phyloP scores from a whole-genome alignment of 1,140 invertebrate genomes.

The Helicoverpa zea region DNA sequence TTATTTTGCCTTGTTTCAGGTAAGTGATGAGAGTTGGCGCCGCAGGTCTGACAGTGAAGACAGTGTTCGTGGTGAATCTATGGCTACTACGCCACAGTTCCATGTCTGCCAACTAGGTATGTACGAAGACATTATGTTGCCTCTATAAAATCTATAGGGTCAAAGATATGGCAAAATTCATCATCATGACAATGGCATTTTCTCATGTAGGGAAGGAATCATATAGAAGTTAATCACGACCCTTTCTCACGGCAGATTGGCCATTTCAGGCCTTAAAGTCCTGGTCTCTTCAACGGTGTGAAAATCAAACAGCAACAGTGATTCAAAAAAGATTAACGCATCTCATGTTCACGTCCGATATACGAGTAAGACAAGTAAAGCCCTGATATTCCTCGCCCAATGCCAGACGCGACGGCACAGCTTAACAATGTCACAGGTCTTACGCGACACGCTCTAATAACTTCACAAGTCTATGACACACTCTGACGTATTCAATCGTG shows the following conservation, averaged over 20 bases:
- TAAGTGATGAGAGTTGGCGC: constrained; percentile 60
- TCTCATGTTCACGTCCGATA: no score
- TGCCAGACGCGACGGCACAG: no score
- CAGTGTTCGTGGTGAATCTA: neutral
- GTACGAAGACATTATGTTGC: constrained; percentile 37
- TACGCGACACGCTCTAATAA: neutral
- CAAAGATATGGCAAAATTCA: no score
- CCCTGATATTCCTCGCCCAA: no score
- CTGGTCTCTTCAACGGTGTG: neutral
- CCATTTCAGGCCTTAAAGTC: neutral
- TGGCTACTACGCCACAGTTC: constrained; percentile 53
- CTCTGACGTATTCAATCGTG: neutral
- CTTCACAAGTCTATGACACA: neutral
- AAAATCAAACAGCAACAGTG: neutral
- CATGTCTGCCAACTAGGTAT: constrained; percentile 67
- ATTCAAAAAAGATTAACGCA: no score
- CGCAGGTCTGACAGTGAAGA: constrained; percentile 2
- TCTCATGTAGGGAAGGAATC: neutral
- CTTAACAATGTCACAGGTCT: no score
- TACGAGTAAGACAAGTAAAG: no score
- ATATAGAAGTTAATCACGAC: no score
- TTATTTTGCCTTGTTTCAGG: constrained; percentile 62
- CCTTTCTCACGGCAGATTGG: no score
- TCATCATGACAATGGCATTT: neutral
- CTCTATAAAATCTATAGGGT: no score